Conservation (phyloP, 2,113 vertebrate species). For the Dromaius novaehollandiae region DNA sequence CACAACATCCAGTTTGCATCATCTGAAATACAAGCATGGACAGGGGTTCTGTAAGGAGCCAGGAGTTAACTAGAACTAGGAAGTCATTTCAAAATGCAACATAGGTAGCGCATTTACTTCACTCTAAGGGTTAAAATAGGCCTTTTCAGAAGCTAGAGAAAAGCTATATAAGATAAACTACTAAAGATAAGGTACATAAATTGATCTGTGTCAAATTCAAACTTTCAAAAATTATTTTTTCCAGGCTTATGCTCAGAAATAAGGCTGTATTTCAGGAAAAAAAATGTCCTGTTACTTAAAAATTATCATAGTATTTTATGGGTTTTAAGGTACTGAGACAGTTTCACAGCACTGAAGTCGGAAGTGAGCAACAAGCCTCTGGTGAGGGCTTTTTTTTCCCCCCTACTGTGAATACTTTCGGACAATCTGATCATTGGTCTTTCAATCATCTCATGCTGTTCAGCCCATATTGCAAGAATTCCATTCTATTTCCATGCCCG, state of each 20-base stretch:
- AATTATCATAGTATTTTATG: not conserved
- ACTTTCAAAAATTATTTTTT: not conserved
- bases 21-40: not conserved
- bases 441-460: not conserved
- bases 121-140: not conserved
- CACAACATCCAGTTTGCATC: not conserved
- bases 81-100: not conserved
- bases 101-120: not conserved
- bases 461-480: not conserved
- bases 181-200: not conserved
- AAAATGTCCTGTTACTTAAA: not conserved
- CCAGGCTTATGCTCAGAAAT: not conserved
- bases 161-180: not conserved
- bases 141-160: not conserved
- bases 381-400: not conserved
- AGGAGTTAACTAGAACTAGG: not conserved
- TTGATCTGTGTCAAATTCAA: not conserved
- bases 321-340: not conserved
- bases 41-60: not conserved
- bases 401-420: not conserved
- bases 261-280: not conserved
- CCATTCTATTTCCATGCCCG: not conserved
- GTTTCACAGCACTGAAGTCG: not conserved
- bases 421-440: not conserved
- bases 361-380: not conserved